A percentile compares a stretch with the other conserved stretches of the same genome.
These are phyloP conservation scores for Andrena trimmerana DNA, from an alignment of 2,888 invertebrate species.

Conservation along the genomic window DNA sequence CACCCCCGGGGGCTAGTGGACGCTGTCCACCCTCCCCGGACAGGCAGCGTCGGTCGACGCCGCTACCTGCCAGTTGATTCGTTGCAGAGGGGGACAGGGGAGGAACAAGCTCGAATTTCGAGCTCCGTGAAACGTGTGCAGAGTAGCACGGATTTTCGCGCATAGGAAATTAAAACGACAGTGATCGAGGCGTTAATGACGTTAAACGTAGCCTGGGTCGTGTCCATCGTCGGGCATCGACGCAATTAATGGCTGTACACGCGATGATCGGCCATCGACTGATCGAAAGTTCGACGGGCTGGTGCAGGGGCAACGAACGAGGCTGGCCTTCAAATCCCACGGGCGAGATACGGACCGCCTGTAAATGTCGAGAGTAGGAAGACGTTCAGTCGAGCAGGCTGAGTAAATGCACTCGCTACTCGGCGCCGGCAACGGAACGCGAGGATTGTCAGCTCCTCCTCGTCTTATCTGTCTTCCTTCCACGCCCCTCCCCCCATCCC, in stretches of 20 bases:
- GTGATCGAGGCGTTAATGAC: conserved; percentile 47
- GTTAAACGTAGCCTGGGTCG: conserved; percentile 5
- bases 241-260: neutral
- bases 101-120: conserved; percentile 24
- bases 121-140: conserved; percentile 37
- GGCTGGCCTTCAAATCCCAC: conserved; percentile 23
- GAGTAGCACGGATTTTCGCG: conserved; percentile 19
- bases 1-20: conserved; percentile 61
- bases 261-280: neutral
- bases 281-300: neutral
- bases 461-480: conserved; percentile 50
- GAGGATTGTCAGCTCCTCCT: conserved; percentile 67
- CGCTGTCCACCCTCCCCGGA: conserved; percentile 49
- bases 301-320: neutral
- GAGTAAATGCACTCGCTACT: conserved; percentile 68
- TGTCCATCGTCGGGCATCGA: neutral
- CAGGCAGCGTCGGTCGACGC: conserved; percentile 41
- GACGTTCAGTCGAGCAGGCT: conserved; percentile 35
- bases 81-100: conserved; percentile 22
- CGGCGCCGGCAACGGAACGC: conserved; percentile 68
- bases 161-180: conserved; percentile 48
- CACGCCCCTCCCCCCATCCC: conserved; percentile 19
- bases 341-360: conserved; percentile 5
- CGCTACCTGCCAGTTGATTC: conserved; percentile 49
- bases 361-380: conserved; percentile 29